phyloP scores from a whole-genome alignment of 2,797 vertebrate genomes.

The Triplophysa bombifrons region DNA sequence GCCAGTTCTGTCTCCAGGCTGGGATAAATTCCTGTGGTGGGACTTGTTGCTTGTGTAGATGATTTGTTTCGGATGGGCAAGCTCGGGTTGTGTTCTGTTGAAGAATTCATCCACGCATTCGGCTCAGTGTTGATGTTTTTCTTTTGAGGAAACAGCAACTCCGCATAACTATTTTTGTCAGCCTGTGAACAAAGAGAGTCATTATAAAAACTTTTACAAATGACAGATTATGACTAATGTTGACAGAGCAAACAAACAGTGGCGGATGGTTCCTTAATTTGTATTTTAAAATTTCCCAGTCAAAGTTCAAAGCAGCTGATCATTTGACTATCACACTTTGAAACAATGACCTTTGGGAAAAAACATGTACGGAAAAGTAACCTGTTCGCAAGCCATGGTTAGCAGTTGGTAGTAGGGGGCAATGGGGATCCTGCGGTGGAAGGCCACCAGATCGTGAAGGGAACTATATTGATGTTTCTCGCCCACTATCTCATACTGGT shows the following conservation, averaged over 20 bases:
- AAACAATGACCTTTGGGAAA: neutral
- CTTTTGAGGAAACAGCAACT: conserved; percentile 65
- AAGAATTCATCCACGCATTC: conserved; percentile 12
- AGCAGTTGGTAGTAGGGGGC: conserved; percentile 73
- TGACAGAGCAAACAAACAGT: neutral
- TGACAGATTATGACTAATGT: neutral
- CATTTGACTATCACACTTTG: neutral
- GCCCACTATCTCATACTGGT: conserved; percentile 73
- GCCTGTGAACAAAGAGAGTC: conserved; percentile 46
- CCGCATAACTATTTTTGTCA: conserved; percentile 59
- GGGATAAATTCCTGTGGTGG: conserved; percentile 65
- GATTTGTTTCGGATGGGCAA: conserved; percentile 58
- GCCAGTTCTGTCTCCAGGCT: conserved; percentile 56
- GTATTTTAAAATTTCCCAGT: too few species aligned
- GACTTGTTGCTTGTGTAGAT: neutral
- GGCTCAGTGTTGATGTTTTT: neutral
- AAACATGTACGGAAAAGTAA: conserved; percentile 41
- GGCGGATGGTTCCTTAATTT: too few species aligned
- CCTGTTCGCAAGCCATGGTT: conserved; percentile 78
- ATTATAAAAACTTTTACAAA: neutral
- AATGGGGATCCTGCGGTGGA: conserved; percentile 73
- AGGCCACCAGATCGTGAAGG: conserved; percentile 81
- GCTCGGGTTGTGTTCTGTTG: conserved; percentile 40
- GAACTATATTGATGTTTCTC: conserved; percentile 65
- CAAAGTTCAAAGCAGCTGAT: neutral